Evolutionary conservation across 2,797 vertebrate genomes (phyloP).

Genomic region (Sebastes minor): DNA sequence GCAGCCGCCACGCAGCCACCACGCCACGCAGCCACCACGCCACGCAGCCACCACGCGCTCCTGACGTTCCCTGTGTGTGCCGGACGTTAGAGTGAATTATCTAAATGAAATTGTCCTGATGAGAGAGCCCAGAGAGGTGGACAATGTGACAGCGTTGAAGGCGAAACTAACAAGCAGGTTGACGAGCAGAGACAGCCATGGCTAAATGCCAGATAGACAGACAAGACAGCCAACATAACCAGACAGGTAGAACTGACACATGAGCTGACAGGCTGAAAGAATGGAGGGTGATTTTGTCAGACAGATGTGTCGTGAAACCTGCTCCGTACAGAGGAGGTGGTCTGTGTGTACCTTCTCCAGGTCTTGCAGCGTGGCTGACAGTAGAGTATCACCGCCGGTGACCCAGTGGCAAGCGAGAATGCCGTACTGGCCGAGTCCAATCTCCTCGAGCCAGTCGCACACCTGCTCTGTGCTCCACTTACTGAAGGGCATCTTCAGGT

Average conservation of each 20-base stretch:
- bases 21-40: no score
- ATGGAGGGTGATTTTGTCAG: slow-evolving; percentile 4
- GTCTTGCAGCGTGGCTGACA: slow-evolving; percentile 90
- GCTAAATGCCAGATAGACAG: slow-evolving; percentile 33
- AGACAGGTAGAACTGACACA: slow-evolving; percentile 56
- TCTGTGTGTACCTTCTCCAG: slow-evolving; percentile 89
- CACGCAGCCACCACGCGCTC: no score
- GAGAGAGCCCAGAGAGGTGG: slow-evolving; percentile 2
- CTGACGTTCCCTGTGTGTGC: no score
- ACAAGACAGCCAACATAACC: slow-evolving; percentile 11
- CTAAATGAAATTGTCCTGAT: neutral
- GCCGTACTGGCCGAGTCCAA: slow-evolving; percentile 90
- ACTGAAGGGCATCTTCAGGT: slow-evolving; percentile 87
- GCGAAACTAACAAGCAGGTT: slow-evolving; percentile 53
- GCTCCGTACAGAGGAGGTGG: neutral
- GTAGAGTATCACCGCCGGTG: slow-evolving; percentile 88
- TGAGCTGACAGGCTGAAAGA: neutral
- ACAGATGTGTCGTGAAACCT: neutral
- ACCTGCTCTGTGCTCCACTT: slow-evolving; percentile 95
- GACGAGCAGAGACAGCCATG: slow-evolving; percentile 41
- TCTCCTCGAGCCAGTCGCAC: slow-evolving; percentile 93
- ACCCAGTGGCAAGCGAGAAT: slow-evolving; percentile 91
- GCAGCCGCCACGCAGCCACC: no score
- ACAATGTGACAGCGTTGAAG: slow-evolving; percentile 18
- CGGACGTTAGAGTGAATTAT: neutral